Evolutionary conservation across 2,113 vertebrate species (phyloP).

Genomic region (Cebus imitator): DNA sequence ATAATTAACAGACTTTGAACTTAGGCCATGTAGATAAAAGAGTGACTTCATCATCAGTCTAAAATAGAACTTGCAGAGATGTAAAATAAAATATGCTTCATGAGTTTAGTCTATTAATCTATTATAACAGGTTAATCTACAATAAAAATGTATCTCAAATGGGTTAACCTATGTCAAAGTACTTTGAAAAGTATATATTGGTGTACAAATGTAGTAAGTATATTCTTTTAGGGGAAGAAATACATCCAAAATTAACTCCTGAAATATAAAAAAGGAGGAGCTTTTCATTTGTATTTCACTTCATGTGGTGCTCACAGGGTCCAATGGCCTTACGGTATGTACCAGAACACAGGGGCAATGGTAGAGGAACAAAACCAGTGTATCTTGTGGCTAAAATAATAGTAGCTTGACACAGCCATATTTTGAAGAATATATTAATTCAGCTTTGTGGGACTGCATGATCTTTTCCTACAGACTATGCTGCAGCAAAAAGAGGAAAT

Average conservation of each 20-base stretch:
- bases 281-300: conserved; percentile 25
- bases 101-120: background rate
- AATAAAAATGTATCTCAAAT: background rate
- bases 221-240: conserved; percentile 36
- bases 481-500: background rate
- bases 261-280: background rate
- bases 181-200: background rate
- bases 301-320: background rate
- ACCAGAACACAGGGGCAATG: background rate
- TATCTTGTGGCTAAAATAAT: background rate
- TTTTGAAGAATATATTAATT: background rate
- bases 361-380: conserved; percentile 14
- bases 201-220: background rate
- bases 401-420: background rate
- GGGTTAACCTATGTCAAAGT: background rate
- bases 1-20: background rate
- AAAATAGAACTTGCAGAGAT: background rate
- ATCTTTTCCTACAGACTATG: background rate
- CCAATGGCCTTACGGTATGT: background rate
- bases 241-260: background rate
- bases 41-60: background rate
- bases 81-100: conserved; percentile 8
- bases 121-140: too few species aligned
- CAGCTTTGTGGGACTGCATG: background rate
- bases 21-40: background rate